A percentile compares a stretch with the other conserved stretches of the same genome.
Conservation (phyloP, 2,888 invertebrate genomes). For the Heteromyza rotundicornis region DNA sequence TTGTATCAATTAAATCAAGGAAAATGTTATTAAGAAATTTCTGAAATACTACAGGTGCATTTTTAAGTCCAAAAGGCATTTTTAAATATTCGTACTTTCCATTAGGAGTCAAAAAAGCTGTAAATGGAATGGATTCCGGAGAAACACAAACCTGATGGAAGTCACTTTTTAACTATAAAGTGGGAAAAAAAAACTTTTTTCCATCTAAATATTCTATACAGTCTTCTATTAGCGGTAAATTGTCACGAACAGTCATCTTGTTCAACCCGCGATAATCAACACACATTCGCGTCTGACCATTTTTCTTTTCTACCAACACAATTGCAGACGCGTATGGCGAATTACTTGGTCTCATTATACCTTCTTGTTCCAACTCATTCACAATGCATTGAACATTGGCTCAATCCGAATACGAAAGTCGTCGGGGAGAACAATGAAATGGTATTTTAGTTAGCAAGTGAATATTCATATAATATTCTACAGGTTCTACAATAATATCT, state of each 20-base stretch:
- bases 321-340: constrained; percentile 21
- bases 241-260: constrained; percentile 17
- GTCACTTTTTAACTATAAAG: neutral
- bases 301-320: constrained; percentile 25
- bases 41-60: constrained; percentile 25
- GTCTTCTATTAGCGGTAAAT: constrained; percentile 11
- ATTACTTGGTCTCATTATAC: constrained; percentile 15
- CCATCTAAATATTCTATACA: constrained; percentile 8
- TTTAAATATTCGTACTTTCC: neutral
- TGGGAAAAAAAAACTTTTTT: neutral
- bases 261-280: constrained; percentile 20
- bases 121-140: neutral
- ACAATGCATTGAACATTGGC: constrained; percentile 6
- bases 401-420: constrained; percentile 4
- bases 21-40: neutral
- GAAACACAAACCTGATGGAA: neutral
- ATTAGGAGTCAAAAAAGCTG: constrained; percentile 8
- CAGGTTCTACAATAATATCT: constrained; percentile 2
- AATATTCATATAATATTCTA: constrained; percentile 19
- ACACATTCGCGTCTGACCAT: constrained; percentile 16
- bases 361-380: constrained; percentile 6
- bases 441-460: constrained; percentile 16
- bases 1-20: neutral
- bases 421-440: constrained; percentile 10
- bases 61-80: constrained; percentile 13